A percentile compares a stretch with the other conserved stretches of the same genome.
Conservation (phyloP, 2,888 invertebrate genomes). For the Nomada hirtipes region DNA sequence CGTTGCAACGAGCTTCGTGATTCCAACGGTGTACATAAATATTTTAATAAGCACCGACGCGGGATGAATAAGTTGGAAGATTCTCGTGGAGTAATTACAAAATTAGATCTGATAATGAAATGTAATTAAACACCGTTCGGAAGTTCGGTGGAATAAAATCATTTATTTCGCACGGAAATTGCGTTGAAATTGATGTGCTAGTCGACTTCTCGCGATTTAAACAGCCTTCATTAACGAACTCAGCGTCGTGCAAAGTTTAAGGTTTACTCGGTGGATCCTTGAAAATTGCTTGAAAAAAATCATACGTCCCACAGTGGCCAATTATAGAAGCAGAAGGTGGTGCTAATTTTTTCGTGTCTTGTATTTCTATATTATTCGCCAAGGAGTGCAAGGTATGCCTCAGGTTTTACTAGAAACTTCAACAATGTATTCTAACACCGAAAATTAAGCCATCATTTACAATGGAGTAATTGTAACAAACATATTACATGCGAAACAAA, state of each 20-base stretch:
- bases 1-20: constrained; percentile 4
- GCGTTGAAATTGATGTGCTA: neutral
- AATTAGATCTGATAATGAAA: no score
- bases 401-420: no score
- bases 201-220: constrained; percentile 4
- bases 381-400: no score
- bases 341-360: neutral
- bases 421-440: no score
- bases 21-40: neutral
- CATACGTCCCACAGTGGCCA: neutral
- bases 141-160: no score
- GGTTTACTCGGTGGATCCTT: neutral
- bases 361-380: no score
- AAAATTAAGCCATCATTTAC: no score
- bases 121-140: no score
- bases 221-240: neutral
- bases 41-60: constrained; percentile 2
- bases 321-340: neutral
- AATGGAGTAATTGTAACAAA: no score
- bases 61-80: constrained; percentile 7
- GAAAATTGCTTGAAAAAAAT: neutral
- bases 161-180: no score
- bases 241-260: constrained; percentile 1
- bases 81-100: no score
- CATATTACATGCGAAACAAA: no score